Percentiles rank a stretch among this genome's conserved stretches.
Evolutionary conservation across 2,113 vertebrate species (phyloP).

Genomic region (Ceyx melanurus): DNA sequence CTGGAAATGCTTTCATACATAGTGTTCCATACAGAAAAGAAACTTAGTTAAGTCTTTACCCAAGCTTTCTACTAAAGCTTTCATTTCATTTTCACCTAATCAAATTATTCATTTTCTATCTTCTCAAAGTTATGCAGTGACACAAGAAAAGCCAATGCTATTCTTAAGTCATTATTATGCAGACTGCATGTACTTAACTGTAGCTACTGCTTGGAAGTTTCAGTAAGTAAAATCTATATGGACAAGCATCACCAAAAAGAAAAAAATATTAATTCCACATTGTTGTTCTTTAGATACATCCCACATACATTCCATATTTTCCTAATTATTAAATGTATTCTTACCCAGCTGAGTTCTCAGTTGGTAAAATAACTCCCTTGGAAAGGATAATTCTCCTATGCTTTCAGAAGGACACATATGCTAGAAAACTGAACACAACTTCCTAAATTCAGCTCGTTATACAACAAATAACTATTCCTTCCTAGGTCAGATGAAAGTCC

Average conservation of each 20-base stretch:
- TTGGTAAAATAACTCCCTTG: background rate
- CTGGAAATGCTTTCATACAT: background rate
- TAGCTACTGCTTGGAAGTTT: background rate
- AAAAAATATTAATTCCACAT: background rate
- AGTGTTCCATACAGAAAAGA: background rate
- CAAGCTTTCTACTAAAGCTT: background rate
- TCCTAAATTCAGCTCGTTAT: background rate
- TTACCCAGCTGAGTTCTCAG: background rate
- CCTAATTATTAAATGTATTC: background rate
- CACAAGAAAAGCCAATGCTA: constrained; percentile 4
- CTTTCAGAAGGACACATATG: fast-evolving
- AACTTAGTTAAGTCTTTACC: background rate
- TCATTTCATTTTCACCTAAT: constrained; percentile 5
- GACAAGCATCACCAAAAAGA: background rate
- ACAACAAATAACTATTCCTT: background rate
- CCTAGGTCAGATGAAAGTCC: background rate
- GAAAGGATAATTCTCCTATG: background rate
- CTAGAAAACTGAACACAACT: background rate
- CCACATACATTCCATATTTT: background rate
- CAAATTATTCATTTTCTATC: background rate
- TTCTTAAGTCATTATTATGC: background rate
- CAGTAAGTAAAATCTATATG: background rate
- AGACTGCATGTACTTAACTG: background rate
- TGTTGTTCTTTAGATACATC: background rate
- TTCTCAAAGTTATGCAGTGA: background rate